Percentiles rank a stretch among this genome's conserved stretches.
These are phyloP conservation scores for Nannospalax galili DNA, from an alignment of 2,113 vertebrate species.

Conservation along the genomic window DNA sequence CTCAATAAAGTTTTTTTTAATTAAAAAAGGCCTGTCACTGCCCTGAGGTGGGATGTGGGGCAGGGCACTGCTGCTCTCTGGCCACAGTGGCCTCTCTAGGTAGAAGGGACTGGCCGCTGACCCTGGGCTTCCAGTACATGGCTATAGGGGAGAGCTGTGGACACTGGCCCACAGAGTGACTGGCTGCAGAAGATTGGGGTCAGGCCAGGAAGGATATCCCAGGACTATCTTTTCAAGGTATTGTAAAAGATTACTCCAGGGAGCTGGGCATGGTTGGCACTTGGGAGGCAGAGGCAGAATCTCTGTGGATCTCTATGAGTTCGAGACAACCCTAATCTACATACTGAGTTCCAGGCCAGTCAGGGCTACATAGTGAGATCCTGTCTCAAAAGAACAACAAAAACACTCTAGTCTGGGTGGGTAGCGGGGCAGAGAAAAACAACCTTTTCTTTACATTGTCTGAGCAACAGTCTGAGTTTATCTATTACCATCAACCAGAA, in stretches of 20 bases:
- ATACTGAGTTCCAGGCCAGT: too few relatives aligned
- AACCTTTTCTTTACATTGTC: not conserved
- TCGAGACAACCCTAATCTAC: too few relatives aligned
- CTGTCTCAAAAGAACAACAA: not conserved
- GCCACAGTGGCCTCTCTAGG: not conserved
- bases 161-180: not conserved
- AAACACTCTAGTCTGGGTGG: not conserved
- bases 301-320: too few relatives aligned
- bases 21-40: not conserved
- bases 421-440: not conserved
- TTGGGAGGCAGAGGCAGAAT: too few relatives aligned
- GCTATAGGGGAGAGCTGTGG: not conserved
- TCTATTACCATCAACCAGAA: not conserved
- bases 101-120: not conserved
- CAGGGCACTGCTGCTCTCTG: not conserved
- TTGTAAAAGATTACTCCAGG: not conserved
- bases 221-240: not conserved
- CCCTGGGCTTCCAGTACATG: not conserved
- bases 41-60: not conserved
- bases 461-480: not conserved
- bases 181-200: not conserved
- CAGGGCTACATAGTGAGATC: too few relatives aligned
- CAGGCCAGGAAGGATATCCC: not conserved
- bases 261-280: too few relatives aligned
- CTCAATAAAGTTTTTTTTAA: too few relatives aligned